Base-by-base conservation (phyloP, 64 coral and sea anemone species). In the Trachythela sp. region DNA sequence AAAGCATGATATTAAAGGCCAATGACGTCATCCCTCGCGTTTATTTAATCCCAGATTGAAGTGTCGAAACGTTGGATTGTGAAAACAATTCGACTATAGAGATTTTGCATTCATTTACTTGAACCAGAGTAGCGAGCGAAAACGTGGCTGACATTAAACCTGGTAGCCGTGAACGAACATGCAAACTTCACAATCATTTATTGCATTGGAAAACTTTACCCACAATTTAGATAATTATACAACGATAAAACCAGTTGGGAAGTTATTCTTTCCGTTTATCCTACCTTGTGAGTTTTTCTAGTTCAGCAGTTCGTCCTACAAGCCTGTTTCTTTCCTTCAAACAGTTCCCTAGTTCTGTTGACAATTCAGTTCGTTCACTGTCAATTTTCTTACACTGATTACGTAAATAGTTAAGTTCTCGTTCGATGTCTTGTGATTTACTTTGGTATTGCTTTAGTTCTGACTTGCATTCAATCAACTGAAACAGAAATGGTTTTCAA, bases 311-410 rank as follows among this genome's bases (percentile, higher is more conserved):
- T 75, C 90, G 83, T 40, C 90, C 94, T 71, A 92, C 93, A 24
- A 99, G 48, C 4, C 87, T 87, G 36, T 99, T 99, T 87, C 96
- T 89, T 58, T 99, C 96, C 54, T 99, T 86, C 50, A 91, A 91
- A 13, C 90, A 89, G 17, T 87, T 89, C 20, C 77, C 87, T 30
- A 99, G 51, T 48, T 87, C 71, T 56, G 77, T 87, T 75, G 90
- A 86, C 13, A 95, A 87, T 56, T 99, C 96, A 83, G 88, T 91
- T 50, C 91, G 91, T 37, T 99, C 93, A 0, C 37, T 39, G 29
- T 99, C 93, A 13, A 94, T 54, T 33, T 99, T 99, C 77, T 93
- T 94, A 22, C 84, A 94, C 70, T 99, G 93, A n/a, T 83, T 86
- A 88, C 94, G 88, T 1, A 93, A 40, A 45, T 86, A 95, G 84